A percentile compares a stretch with the other conserved stretches of the same genome.
Evolutionary conservation across 1,140 invertebrate genomes (phyloP).

Genomic region (Nymphalis io): DNA sequence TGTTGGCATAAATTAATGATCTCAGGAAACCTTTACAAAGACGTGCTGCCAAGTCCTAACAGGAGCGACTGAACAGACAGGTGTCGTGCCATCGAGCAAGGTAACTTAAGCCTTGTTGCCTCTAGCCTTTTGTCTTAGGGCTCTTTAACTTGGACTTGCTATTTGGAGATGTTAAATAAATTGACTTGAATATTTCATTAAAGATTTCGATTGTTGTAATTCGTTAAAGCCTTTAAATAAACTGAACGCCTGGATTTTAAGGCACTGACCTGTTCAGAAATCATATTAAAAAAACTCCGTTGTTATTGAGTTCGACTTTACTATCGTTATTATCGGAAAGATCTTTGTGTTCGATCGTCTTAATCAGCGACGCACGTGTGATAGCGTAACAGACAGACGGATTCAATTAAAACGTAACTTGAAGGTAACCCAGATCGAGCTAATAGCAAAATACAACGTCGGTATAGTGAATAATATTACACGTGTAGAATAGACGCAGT

Average conservation of each 20-base stretch:
- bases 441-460: constrained; percentile 10
- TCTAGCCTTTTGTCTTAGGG: neutral
- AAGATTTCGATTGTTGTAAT: no score
- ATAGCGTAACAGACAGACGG: constrained; percentile 15
- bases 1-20: constrained; percentile 12
- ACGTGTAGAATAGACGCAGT: neutral
- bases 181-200: no score
- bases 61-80: neutral
- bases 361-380: constrained; percentile 15
- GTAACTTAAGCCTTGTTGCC: no score
- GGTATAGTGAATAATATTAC: constrained; percentile 6
- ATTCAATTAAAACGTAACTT: constrained; percentile 18
- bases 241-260: neutral
- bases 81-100: constrained; percentile 6
- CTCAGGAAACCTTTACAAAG: constrained; percentile 7
- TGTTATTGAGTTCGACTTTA: neutral
- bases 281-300: neutral
- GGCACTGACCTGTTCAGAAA: neutral
- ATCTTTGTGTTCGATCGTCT: constrained; percentile 13
- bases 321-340: neutral
- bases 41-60: constrained; percentile 1
- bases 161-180: neutral
- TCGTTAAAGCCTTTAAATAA: no score
- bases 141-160: neutral
- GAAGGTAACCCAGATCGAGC: constrained; percentile 1